phyloP scores from a whole-genome alignment of 2,888 invertebrate genomes.

The Pinctada fucata region DNA sequence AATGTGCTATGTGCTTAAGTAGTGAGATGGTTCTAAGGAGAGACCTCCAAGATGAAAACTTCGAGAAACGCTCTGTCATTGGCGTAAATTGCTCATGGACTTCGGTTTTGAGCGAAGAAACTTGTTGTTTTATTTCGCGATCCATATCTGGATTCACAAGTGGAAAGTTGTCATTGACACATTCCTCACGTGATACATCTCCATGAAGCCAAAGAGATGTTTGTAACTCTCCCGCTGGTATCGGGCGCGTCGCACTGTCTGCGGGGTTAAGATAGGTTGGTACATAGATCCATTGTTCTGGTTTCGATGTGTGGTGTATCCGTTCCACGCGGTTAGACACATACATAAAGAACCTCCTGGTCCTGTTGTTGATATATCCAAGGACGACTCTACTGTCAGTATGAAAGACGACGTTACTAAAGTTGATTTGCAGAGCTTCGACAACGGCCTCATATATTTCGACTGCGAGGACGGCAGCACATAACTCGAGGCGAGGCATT shows the following conservation, averaged over 20 bases:
- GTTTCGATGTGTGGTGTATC: constrained; percentile 28
- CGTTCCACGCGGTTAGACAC: constrained; percentile 41
- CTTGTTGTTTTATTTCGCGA: constrained; percentile 28
- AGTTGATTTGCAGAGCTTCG: constrained; percentile 19
- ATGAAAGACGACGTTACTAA: constrained; percentile 37
- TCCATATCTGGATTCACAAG: constrained; percentile 30
- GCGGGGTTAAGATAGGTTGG: constrained; percentile 36
- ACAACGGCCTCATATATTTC: constrained; percentile 36
- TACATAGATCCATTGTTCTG: constrained; percentile 46
- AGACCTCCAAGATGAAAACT: constrained; percentile 42
- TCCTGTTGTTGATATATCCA: constrained; percentile 43
- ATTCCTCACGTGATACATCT: neutral
- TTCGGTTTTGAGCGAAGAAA: constrained; percentile 11
- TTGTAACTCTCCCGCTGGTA: neutral
- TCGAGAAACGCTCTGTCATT: constrained; percentile 30
- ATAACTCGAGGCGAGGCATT: constrained; percentile 50
- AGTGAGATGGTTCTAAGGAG: constrained; percentile 27
- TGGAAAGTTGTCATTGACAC: constrained; percentile 4
- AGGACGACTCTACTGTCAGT: constrained; percentile 45
- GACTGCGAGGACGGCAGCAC: constrained; percentile 46
- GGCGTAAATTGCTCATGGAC: neutral
- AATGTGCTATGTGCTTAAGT: constrained; percentile 5
- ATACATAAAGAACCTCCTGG: constrained; percentile 45
- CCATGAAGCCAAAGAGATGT: constrained; percentile 39
- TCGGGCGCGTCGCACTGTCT: constrained; percentile 37